Conservation (phyloP, 2,888 invertebrate species). For the Anoplius nigerrimus region DNA sequence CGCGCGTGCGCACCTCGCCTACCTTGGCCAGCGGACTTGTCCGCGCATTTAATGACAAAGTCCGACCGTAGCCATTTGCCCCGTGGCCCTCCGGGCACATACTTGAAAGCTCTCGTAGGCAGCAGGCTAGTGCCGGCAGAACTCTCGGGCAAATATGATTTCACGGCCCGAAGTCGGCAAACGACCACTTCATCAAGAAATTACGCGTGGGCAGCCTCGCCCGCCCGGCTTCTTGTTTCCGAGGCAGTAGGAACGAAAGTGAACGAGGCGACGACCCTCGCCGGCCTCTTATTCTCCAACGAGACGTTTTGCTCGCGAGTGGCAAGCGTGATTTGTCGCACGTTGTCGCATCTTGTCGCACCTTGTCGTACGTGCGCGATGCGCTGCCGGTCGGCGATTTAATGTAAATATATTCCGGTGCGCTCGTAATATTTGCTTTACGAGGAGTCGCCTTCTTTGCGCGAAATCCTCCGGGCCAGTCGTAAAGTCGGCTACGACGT, state of each 20-base stretch:
- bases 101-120: constrained; percentile 28
- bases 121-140: constrained; percentile 28
- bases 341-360: no score
- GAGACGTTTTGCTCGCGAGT: no score
- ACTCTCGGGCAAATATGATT: constrained; percentile 51
- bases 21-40: constrained; percentile 29
- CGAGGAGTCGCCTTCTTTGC: no score
- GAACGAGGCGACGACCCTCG: background rate
- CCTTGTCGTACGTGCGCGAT: no score
- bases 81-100: constrained; percentile 20
- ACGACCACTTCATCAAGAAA: constrained; percentile 52
- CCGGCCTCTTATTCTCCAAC: no score
- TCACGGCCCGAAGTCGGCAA: constrained; percentile 41
- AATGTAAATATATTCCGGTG: no score
- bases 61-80: constrained; percentile 27
- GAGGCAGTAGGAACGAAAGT: constrained; percentile 17
- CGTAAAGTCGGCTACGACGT: no score
- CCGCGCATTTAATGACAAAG: constrained; percentile 34
- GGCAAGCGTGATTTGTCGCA: no score
- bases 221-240: constrained; percentile 5
- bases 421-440: no score
- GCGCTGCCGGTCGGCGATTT: no score
- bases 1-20: constrained; percentile 32
- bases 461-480: no score
- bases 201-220: constrained; percentile 43